A percentile compares a stretch with the other conserved stretches of the same genome.
Conservation (phyloP, 2,113 vertebrate genomes). For the Beaufortia kweichowensis region DNA sequence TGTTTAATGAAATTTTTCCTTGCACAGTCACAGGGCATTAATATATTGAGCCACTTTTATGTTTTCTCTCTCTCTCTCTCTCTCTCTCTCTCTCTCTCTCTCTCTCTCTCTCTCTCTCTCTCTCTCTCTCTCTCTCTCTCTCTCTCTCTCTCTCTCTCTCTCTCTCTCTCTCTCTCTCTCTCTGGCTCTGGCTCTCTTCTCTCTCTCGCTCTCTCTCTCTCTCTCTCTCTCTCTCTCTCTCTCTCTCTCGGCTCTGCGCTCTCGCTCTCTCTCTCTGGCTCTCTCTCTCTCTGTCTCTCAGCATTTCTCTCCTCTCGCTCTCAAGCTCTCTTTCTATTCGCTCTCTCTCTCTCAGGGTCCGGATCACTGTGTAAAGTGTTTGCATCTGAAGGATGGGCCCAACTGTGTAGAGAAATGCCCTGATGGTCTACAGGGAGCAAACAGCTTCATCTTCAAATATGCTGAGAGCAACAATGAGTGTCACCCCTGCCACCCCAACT, state of each 20-base stretch:
- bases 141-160: background rate
- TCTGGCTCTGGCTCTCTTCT: conserved; percentile 82
- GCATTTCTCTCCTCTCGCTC: too few species aligned
- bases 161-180: background rate
- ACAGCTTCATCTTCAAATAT: conserved; percentile 97
- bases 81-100: background rate
- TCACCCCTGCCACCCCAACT: conserved; percentile 93
- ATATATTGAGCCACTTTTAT: background rate
- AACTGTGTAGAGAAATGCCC: conserved; percentile 97
- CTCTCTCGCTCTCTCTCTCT: background rate
- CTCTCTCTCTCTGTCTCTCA: background rate
- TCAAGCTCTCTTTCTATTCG: background rate
- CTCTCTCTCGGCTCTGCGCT: too few species aligned
- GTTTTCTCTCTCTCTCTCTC: background rate
- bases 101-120: background rate
- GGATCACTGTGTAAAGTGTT: conserved; percentile 84
- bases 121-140: background rate
- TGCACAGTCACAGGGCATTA: background rate
- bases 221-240: background rate
- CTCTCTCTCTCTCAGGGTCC: conserved; percentile 72
- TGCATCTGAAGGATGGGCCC: conserved; percentile 89
- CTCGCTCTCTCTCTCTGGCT: background rate
- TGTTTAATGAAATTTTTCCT: background rate
- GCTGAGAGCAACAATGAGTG: conserved; percentile 93
- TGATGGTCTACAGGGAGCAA: conserved; percentile 90